Base-by-base conservation (phyloP, 1,140 invertebrate genomes). In the Drosophila prosaltans region DNA sequence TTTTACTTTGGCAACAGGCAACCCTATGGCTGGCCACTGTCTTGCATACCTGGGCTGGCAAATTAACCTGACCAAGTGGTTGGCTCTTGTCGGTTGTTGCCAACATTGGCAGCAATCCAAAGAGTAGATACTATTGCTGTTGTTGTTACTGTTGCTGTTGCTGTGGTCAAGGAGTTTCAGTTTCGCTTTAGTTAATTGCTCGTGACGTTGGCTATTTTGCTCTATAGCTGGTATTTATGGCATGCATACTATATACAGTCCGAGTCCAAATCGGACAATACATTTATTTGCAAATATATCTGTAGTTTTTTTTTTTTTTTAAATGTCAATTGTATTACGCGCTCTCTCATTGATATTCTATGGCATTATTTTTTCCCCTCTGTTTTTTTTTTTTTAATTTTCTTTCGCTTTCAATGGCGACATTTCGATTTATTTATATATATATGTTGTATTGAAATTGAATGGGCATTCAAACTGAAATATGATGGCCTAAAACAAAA, bases 151-250 rank as follows among this genome's bases (percentile, higher is more conserved):
- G 62, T 30, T 57, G 67, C 21, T 72, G 32, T 51, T 66, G 54
- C 64, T 85, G 78, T 86, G 83, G 82, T 82, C 82, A 86, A 86
- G 83, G 79, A 86, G 79, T 86, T 82, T 86, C 82, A 86, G 79
- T 86, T 82, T 86, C 82, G 82, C 82, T 82, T 79, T 79, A 76
- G 82, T 86, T 86, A 86, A 86, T 86, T 86, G 82, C 82, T 86
- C 82, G 82, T 86, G 83, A 86, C 82, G 82, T 74, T 81, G 74
- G 69, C 78, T 80, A 36, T 36, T 69, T 69, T 66, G 71, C 72
- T 60, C 39, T 59, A 51, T 30, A 36, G 66, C 51, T 65, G 67
- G 69, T 67, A 78, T 65, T 71, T 68, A 64, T 41, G 54, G 59
- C 45, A 51, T 51, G 24, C 45, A 51, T 51, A 51, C 45, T 26